Conservation (phyloP, 1,140 invertebrate species). For the Homarus americanus region DNA sequence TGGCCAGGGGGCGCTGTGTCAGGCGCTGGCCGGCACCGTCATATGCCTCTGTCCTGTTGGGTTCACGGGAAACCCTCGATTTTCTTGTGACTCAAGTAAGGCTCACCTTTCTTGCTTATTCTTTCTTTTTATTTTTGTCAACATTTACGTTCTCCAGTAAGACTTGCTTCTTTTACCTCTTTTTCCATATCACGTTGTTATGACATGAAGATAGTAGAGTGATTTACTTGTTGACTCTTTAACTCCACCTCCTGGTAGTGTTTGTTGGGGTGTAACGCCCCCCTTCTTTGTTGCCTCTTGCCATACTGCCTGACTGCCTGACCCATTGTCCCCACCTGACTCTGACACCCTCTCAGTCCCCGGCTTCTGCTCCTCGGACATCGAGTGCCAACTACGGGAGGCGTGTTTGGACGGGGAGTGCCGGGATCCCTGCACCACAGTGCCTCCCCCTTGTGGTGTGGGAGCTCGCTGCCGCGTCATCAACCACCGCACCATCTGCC, state of each 20-base stretch:
- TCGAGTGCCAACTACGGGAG: conserved; percentile 77
- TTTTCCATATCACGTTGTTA: too few relatives aligned
- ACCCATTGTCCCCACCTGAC: conserved; percentile 71
- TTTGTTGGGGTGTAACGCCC: background rate
- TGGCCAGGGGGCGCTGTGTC: conserved; percentile 88
- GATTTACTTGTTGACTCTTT: background rate
- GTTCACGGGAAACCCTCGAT: conserved; percentile 75
- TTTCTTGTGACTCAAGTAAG: conserved; percentile 74
- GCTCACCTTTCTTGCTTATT: conserved; percentile 85
- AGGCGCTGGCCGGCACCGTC: conserved; percentile 81
- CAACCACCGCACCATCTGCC: conserved; percentile 88
- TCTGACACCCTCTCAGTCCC: conserved; percentile 66
- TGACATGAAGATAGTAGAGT: background rate
- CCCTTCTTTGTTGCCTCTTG: background rate
- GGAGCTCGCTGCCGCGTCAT: conserved; percentile 75
- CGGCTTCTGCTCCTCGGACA: conserved; percentile 75
- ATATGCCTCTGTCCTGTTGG: conserved; percentile 77
- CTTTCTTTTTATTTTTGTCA: conserved; percentile 85
- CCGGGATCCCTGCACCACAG: conserved; percentile 81
- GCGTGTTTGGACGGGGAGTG: conserved; percentile 77
- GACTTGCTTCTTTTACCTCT: too few relatives aligned
- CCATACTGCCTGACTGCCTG: conserved; percentile 71
- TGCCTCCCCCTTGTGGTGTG: conserved; percentile 75
- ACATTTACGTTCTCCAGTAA: conserved; percentile 90
- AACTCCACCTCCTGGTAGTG: background rate